Evolutionary conservation across 2,113 vertebrate species (phyloP).

Genomic region (Sigmodon hispidus): DNA sequence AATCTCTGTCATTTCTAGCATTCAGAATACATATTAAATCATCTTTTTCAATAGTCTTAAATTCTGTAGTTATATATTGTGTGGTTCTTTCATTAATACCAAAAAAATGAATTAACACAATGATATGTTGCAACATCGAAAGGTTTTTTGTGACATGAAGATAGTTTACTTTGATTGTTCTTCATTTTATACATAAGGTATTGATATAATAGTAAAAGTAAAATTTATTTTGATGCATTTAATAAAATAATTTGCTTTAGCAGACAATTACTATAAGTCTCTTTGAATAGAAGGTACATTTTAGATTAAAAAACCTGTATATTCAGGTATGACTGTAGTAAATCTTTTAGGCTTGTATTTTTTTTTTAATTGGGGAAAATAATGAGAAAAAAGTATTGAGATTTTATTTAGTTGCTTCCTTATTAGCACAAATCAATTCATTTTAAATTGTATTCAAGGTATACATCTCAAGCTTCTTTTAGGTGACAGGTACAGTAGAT

Average conservation of each 20-base stretch:
- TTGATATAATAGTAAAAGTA: not conserved
- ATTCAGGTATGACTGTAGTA: not conserved
- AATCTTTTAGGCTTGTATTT: not conserved
- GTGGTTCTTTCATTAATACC: not conserved
- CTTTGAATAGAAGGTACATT: not conserved
- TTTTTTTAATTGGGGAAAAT: not conserved
- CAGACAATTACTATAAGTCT: not conserved
- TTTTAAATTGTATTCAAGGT: not conserved
- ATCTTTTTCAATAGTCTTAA: not conserved
- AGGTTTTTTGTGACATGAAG: not conserved
- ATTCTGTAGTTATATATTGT: not conserved
- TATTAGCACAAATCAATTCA: not conserved
- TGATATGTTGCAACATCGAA: not conserved
- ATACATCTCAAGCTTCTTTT: not conserved
- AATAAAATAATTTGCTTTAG: not conserved
- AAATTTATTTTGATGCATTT: not conserved
- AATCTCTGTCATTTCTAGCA: not conserved
- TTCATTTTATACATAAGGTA: not conserved
- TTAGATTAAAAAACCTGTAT: not conserved
- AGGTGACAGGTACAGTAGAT: not conserved
- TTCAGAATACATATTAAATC: not conserved
- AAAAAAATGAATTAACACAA: not conserved
- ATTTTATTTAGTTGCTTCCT: rapidly evolving
- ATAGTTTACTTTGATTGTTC: not conserved
- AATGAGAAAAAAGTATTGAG: not conserved